Percentiles rank a stretch among this genome's conserved stretches.
Conservation (phyloP, 2,797 vertebrate genomes). For the Catostomus latipinnis region DNA sequence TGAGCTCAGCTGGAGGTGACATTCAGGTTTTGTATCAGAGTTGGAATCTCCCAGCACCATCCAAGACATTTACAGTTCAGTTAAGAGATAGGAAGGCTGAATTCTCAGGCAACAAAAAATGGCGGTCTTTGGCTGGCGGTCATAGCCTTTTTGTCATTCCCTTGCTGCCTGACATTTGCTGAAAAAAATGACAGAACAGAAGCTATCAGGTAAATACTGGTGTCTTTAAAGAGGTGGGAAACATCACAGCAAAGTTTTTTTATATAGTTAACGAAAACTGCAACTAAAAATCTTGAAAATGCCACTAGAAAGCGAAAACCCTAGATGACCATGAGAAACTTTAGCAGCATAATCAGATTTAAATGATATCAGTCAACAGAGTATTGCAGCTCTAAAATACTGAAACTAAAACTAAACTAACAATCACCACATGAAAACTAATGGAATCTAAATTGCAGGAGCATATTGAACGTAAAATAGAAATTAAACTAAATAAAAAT, state of each 20-base stretch:
- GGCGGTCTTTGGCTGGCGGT: conserved; percentile 3
- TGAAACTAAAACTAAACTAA: no score
- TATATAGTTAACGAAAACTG: no score
- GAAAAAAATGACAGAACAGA: conserved; percentile 47
- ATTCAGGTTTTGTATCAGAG: conserved; percentile 18
- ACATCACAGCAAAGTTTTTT: not conserved
- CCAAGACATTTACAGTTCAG: conserved; percentile 32
- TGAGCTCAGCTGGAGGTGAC: conserved; percentile 7
- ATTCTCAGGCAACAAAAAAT: conserved; percentile 19
- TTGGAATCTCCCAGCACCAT: conserved; percentile 11
- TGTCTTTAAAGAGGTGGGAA: conserved; percentile 37
- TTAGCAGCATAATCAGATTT: no score
- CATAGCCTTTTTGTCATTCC: conserved; percentile 36
- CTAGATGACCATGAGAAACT: no score
- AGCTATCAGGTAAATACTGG: conserved; percentile 48
- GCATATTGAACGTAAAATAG: no score
- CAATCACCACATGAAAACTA: no score
- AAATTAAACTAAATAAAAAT: no score
- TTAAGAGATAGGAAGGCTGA: conserved; percentile 26
- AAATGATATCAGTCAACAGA: no score
- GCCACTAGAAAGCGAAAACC: no score
- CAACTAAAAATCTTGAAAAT: no score
- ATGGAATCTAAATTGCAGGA: no score
- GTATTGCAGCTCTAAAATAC: no score
- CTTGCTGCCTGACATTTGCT: conserved; percentile 49